These are phyloP conservation scores for Stramonita haemastoma DNA, from an alignment of 2,888 invertebrate genomes.

Conservation along the genomic window DNA sequence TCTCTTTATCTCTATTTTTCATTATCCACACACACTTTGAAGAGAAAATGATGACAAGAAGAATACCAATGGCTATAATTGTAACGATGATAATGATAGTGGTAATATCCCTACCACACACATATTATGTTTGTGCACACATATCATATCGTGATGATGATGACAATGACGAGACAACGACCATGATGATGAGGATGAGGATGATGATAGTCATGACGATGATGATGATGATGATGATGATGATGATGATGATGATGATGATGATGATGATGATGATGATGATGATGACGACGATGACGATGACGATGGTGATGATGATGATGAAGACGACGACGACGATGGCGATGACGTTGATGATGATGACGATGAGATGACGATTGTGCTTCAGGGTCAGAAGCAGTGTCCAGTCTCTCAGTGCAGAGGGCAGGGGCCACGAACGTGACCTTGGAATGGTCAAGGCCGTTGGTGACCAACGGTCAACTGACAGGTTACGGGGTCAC, in stretches of 20 bases:
- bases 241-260: neutral
- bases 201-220: neutral
- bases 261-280: slow-evolving; percentile 2
- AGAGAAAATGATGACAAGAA: too few species aligned
- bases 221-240: neutral
- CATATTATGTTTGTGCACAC: too few species aligned
- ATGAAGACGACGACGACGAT: neutral
- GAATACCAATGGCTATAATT: neutral
- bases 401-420: neutral
- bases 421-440: neutral
- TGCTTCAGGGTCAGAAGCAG: neutral
- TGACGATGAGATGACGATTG: neutral
- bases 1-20: too few species aligned
- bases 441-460: neutral
- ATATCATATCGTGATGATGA: neutral
- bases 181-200: neutral
- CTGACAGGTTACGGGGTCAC: neutral
- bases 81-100: neutral
- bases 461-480: slow-evolving; percentile 21
- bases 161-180: neutral
- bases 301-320: neutral
- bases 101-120: too few species aligned
- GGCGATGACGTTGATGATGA: neutral
- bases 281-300: neutral
- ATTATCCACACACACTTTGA: too few species aligned